Conservation (phyloP, 2,888 invertebrate genomes). For the Gymnoscelis rufifasciata region DNA sequence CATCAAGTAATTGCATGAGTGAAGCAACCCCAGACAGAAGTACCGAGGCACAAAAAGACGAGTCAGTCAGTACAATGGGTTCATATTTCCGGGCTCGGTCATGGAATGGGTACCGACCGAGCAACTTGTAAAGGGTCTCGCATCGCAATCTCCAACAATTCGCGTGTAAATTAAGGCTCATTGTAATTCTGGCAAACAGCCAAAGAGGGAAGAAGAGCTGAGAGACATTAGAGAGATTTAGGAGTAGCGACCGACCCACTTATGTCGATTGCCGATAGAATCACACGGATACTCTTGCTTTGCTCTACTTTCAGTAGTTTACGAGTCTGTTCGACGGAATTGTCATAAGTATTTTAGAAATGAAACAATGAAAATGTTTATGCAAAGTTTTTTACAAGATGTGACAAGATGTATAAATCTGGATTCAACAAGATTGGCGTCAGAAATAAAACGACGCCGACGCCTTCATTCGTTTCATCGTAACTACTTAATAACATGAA, state of each 20-base stretch:
- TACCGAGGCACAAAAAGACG: conserved; percentile 49
- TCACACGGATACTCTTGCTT: conserved; percentile 18
- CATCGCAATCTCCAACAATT: conserved; percentile 41
- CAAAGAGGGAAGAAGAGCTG: conserved; percentile 44
- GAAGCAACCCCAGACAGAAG: conserved; percentile 36
- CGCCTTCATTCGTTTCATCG: conserved; percentile 11
- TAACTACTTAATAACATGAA: conserved; percentile 30
- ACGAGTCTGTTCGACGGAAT: conserved; percentile 6
- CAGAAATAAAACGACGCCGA: neutral
- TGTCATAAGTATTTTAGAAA: neutral
- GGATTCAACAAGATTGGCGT: conserved; percentile 5
- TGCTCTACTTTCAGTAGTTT: conserved; percentile 22
- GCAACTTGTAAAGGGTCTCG: conserved; percentile 45
- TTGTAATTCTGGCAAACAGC: conserved; percentile 49
- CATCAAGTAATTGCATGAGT: conserved; percentile 29
- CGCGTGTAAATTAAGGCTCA: conserved; percentile 51
- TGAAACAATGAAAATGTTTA: no score
- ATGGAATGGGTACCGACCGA: conserved; percentile 40
- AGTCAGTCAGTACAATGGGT: conserved; percentile 57
- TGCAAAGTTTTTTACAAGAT: no score
- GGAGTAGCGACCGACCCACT: conserved; percentile 34
- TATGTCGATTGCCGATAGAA: conserved; percentile 35
- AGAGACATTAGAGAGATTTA: conserved; percentile 48
- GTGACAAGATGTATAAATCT: conserved; percentile 7
- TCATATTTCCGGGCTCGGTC: conserved; percentile 59